Conservation (phyloP, 2,797 vertebrate species). For the Phylloscopus collybita region DNA sequence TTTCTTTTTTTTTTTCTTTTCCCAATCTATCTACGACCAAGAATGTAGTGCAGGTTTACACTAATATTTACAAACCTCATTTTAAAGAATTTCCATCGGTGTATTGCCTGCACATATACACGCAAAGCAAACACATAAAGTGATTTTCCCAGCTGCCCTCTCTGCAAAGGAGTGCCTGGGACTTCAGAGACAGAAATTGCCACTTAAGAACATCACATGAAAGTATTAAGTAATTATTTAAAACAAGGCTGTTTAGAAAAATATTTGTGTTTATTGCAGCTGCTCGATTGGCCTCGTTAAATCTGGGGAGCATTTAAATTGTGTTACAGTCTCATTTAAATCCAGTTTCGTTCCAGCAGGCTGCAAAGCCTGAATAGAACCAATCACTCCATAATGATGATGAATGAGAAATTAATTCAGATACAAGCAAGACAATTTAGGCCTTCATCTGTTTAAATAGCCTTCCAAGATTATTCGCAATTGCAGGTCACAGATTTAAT, state of each 20-base stretch:
- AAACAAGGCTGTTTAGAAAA: conserved; percentile 82
- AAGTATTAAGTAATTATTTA: conserved; percentile 86
- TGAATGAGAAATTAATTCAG: conserved; percentile 99
- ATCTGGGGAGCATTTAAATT: conserved; percentile 88
- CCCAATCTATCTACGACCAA: not conserved
- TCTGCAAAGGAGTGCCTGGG: conserved; percentile 54
- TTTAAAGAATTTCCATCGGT: not conserved
- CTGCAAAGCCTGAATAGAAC: conserved; percentile 90
- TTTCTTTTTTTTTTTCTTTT: too few species aligned
- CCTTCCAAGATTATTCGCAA: conserved; percentile 97
- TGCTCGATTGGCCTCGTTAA: conserved; percentile 87
- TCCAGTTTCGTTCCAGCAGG: conserved; percentile 86
- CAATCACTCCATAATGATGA: conserved; percentile 98
- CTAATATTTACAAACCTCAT: not conserved
- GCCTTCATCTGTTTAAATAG: conserved; percentile 99
- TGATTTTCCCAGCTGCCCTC: conserved; percentile 32
- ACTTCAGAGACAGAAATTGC: conserved; percentile 72
- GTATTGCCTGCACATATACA: not conserved
- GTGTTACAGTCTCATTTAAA: conserved; percentile 97
- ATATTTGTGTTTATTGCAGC: conserved; percentile 91
- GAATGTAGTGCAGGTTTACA: not conserved
- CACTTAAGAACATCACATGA: conserved; percentile 78
- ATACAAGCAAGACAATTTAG: conserved; percentile 99
- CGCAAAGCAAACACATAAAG: conserved; percentile 49
- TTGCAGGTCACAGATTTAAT: conserved; percentile 98